These are phyloP conservation scores for Phalera bucephala DNA, from an alignment of 2,888 invertebrate genomes.

Conservation along the genomic window DNA sequence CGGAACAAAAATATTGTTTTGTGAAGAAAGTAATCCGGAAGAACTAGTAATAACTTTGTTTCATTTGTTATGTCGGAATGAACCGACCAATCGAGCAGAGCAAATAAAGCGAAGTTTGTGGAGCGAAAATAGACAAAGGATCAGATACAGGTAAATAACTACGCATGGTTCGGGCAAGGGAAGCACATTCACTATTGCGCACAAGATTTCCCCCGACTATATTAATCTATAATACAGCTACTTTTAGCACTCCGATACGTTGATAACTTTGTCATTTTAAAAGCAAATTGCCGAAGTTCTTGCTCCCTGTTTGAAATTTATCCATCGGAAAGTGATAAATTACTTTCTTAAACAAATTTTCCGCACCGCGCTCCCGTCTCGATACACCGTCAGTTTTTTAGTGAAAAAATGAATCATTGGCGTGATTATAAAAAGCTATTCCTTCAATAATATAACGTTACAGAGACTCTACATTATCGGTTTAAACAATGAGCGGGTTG, in stretches of 20 bases:
- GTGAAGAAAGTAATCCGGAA: constrained; percentile 61
- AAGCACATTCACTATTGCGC: constrained; percentile 62
- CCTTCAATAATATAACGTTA: constrained; percentile 9
- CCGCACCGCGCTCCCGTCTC: constrained; percentile 14
- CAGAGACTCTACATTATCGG: constrained; percentile 7
- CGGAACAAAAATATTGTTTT: constrained; percentile 34
- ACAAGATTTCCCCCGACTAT: constrained; percentile 45
- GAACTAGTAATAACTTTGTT: constrained; percentile 69
- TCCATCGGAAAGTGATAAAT: constrained; percentile 33
- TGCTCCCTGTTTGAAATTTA: constrained; percentile 23
- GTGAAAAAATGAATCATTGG: constrained; percentile 19
- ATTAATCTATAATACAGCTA: constrained; percentile 36
- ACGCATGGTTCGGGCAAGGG: constrained; percentile 60
- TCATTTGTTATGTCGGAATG: constrained; percentile 72
- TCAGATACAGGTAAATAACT: constrained; percentile 76
- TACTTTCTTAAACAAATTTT: constrained; percentile 35
- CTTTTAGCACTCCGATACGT: neutral
- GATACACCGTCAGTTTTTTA: constrained; percentile 18
- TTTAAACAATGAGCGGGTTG: constrained; percentile 22
- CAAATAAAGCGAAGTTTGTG: constrained; percentile 74
- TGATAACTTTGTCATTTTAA: constrained; percentile 6
- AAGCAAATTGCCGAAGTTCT: constrained; percentile 25
- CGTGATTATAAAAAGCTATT: constrained; percentile 14
- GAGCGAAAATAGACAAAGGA: constrained; percentile 78
- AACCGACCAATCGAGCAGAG: constrained; percentile 71